Evolutionary conservation across 2,888 invertebrate species (phyloP).

Genomic region (Spialia ferax): DNA sequence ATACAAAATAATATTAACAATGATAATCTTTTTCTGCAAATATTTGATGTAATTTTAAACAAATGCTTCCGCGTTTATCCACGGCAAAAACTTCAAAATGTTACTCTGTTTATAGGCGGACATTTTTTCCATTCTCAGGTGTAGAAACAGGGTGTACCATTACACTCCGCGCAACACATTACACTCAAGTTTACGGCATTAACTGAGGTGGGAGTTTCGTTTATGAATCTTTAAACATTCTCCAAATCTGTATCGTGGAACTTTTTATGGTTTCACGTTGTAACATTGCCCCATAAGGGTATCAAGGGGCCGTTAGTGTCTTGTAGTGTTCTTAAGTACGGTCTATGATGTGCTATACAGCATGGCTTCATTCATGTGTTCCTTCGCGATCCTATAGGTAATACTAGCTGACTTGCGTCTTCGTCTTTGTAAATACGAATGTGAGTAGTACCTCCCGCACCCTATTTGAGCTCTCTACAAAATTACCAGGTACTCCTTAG

Average conservation of each 20-base stretch:
- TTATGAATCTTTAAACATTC: slow-evolving; percentile 82
- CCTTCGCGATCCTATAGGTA: too few species aligned
- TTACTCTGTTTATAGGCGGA: background rate
- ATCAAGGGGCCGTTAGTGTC: slow-evolving; percentile 12
- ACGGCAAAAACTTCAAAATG: background rate
- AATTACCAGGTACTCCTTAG: too few species aligned
- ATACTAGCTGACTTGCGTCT: too few species aligned
- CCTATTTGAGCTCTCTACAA: too few species aligned
- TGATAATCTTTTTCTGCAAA: too few species aligned
- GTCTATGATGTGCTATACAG: background rate
- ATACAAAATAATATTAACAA: too few species aligned
- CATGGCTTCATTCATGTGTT: background rate
- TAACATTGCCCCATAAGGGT: slow-evolving; percentile 4
- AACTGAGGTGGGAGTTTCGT: slow-evolving; percentile 70
- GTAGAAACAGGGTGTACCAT: slow-evolving; percentile 68
- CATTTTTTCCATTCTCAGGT: slow-evolving; percentile 59
- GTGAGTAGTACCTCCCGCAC: too few species aligned
- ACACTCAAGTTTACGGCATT: slow-evolving; percentile 79
- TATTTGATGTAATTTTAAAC: too few species aligned
- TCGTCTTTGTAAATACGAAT: too few species aligned
- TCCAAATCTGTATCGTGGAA: slow-evolving; percentile 72
- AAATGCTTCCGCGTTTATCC: background rate
- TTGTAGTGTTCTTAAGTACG: slow-evolving; percentile 5
- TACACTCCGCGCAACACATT: slow-evolving; percentile 72
- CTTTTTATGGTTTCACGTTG: slow-evolving; percentile 24